Evolutionary conservation across 2,113 vertebrate species (phyloP).

Genomic region (Melozone crissalis): DNA sequence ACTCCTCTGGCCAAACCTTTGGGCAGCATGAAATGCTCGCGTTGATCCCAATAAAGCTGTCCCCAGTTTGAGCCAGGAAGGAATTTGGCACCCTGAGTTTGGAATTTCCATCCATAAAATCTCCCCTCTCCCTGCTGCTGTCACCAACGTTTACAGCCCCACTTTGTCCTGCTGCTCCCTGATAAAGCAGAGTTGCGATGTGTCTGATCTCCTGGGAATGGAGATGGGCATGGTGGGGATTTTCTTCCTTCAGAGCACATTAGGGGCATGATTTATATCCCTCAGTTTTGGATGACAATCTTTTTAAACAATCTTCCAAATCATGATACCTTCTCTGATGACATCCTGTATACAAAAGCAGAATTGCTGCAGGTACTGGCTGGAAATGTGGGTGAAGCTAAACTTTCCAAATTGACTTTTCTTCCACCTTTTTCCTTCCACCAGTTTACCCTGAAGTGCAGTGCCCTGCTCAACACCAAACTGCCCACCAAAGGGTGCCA

Average conservation of each 20-base stretch:
- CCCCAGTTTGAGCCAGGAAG: background rate
- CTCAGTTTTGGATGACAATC: background rate
- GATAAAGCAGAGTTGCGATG: background rate
- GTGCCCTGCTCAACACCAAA: background rate
- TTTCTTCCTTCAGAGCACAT: background rate
- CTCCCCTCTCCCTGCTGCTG: background rate
- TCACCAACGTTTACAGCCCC: rapidly evolving
- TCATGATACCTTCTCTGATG: background rate
- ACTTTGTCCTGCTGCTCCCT: background rate
- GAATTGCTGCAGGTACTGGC: background rate
- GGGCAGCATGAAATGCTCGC: background rate
- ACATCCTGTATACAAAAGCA: background rate
- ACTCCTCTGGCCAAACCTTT: background rate
- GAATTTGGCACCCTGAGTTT: background rate
- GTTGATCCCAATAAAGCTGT: background rate
- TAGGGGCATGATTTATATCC: background rate
- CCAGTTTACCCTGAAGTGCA: background rate
- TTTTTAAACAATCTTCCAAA: background rate
- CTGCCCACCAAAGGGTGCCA: background rate
- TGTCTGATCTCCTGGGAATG: background rate
- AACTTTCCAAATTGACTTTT: background rate
- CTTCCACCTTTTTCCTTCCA: background rate
- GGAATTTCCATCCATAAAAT: background rate
- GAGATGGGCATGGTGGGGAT: background rate
- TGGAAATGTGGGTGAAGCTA: background rate